A percentile compares a stretch with the other conserved stretches of the same genome.
Evolutionary conservation across 1,140 invertebrate species (phyloP).

Genomic region (Teleopsis dalmanni): DNA sequence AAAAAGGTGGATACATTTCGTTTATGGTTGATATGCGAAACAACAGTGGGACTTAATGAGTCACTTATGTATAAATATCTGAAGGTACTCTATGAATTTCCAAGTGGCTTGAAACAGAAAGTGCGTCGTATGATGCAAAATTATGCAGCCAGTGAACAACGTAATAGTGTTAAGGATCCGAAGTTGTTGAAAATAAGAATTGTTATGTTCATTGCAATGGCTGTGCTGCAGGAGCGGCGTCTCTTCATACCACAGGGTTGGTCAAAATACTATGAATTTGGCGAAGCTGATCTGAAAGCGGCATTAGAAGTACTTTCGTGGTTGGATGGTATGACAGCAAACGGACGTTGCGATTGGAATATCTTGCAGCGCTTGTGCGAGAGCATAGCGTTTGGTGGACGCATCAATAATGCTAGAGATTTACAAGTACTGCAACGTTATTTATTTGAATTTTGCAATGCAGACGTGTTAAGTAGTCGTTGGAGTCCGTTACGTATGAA

Average conservation of each 20-base stretch:
- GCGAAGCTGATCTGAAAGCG: constrained; percentile 71
- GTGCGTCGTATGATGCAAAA: constrained; percentile 47
- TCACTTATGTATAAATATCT: constrained; percentile 43
- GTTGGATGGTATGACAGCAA: constrained; percentile 43
- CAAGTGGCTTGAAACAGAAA: constrained; percentile 55
- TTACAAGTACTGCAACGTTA: constrained; percentile 65
- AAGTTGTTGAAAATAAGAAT: constrained; percentile 40
- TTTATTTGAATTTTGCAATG: constrained; percentile 63
- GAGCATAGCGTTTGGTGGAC: constrained; percentile 79
- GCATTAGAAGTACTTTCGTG: constrained; percentile 65
- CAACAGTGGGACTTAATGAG: constrained; percentile 28
- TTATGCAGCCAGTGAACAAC: constrained; percentile 21
- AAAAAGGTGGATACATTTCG: constrained; percentile 58
- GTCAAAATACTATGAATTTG: constrained; percentile 88
- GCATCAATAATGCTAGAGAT: constrained; percentile 78
- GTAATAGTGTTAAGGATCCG: constrained; percentile 20
- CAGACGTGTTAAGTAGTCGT: constrained; percentile 51
- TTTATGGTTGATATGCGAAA: constrained; percentile 66
- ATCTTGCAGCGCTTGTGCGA: constrained; percentile 73
- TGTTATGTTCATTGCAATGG: constrained; percentile 52
- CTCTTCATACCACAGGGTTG: constrained; percentile 76
- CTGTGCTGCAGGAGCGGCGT: constrained; percentile 79
- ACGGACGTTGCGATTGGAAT: constrained; percentile 57
- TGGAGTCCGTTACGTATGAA: constrained; percentile 51
- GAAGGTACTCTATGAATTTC: constrained; percentile 82